Evolutionary conservation across 2,113 vertebrate species (phyloP).

Genomic region (Ascaphus truei): DNA sequence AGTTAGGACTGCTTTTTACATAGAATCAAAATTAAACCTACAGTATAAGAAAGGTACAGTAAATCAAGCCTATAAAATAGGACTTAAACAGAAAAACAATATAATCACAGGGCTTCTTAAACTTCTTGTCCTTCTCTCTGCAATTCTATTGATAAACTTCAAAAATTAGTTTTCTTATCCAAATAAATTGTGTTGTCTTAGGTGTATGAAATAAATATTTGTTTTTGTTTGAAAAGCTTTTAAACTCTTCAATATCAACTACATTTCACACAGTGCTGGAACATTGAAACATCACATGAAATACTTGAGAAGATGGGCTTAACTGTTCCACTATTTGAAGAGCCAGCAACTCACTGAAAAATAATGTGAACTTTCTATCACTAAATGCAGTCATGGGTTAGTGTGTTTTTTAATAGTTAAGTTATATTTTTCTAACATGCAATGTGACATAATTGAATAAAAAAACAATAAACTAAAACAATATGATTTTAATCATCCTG

Average conservation of each 20-base stretch:
- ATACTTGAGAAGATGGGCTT: background rate
- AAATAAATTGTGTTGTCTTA: too few relatives aligned
- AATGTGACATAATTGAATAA: background rate
- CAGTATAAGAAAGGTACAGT: too few relatives aligned
- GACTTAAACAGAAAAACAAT: too few relatives aligned
- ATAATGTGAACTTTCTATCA: background rate
- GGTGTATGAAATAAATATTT: background rate
- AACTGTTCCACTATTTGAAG: background rate
- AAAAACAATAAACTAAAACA: slow-evolving; percentile 9
- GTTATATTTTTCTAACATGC: background rate
- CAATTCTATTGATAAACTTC: too few relatives aligned
- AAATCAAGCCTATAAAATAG: too few relatives aligned
- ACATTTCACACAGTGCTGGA: background rate
- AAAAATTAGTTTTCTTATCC: too few relatives aligned
- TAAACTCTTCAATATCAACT: background rate
- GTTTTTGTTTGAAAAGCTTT: background rate
- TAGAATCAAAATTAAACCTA: too few relatives aligned
- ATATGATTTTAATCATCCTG: background rate
- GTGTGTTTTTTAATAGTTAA: background rate
- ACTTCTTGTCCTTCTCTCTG: too few relatives aligned
- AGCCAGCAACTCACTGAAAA: background rate
- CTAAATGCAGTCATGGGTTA: background rate
- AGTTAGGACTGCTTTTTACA: too few relatives aligned
- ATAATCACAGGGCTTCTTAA: too few relatives aligned
- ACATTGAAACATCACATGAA: background rate